These are phyloP conservation scores for Electrona antarctica DNA, from an alignment of 2,113 vertebrate species.

Conservation along the genomic window DNA sequence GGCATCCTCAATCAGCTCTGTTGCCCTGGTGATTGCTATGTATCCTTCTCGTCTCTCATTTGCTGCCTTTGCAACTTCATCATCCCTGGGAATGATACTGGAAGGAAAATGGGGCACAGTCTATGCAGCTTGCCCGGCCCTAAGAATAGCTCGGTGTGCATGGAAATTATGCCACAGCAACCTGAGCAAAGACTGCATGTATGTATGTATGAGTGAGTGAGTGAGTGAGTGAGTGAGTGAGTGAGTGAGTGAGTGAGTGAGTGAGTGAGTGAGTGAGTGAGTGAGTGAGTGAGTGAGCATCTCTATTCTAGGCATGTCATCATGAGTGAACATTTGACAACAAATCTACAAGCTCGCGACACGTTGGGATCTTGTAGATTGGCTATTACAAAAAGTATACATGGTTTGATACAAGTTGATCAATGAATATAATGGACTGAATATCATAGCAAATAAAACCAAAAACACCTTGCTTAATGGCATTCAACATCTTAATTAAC, in stretches of 20 bases:
- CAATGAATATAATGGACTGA: slow-evolving; percentile 31
- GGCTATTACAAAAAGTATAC: too few relatives aligned
- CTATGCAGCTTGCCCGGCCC: slow-evolving; percentile 58
- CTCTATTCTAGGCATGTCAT: too few relatives aligned
- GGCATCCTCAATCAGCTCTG: slow-evolving; percentile 75
- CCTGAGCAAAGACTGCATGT: slow-evolving; percentile 49
- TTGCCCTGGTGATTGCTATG: slow-evolving; percentile 78
- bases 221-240: too few relatives aligned
- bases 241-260: too few relatives aligned
- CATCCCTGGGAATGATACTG: slow-evolving; percentile 69
- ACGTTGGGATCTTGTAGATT: too few relatives aligned
- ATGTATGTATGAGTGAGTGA: too few relatives aligned
- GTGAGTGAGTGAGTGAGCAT: too few relatives aligned
- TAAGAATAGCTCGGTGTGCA: slow-evolving; percentile 75
- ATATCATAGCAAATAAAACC: background rate
- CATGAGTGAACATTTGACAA: too few relatives aligned
- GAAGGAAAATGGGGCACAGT: slow-evolving; percentile 67
- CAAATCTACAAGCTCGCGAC: too few relatives aligned
- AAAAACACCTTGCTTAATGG: slow-evolving; percentile 4
- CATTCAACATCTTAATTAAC: background rate
- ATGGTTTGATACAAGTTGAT: slow-evolving; percentile 51
- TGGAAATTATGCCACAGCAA: slow-evolving; percentile 62
- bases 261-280: too few relatives aligned
- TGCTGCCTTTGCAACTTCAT: slow-evolving; percentile 75
- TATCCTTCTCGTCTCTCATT: slow-evolving; percentile 67